Percentiles rank a stretch among this genome's conserved stretches.
Conservation (phyloP, 2,888 invertebrate genomes). For the Drosophila pseudotakahashii region DNA sequence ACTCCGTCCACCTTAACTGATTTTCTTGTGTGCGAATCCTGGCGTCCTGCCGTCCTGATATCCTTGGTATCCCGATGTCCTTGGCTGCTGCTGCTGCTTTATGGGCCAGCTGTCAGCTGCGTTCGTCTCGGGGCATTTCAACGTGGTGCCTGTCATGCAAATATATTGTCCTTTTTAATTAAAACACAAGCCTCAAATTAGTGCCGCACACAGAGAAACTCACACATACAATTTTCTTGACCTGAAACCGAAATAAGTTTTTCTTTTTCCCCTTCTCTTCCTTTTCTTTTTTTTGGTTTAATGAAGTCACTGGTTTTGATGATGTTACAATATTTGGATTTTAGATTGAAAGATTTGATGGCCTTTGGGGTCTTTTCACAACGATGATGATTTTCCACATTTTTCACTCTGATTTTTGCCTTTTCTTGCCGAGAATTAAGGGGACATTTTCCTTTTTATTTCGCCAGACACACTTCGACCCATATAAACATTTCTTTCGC, state of each 20-base stretch:
- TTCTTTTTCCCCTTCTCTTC: constrained; percentile 8
- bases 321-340: constrained; percentile 58
- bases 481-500: constrained; percentile 46
- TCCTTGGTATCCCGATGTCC: constrained; percentile 32
- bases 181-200: constrained; percentile 73
- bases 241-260: constrained; percentile 44
- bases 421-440: constrained; percentile 17
- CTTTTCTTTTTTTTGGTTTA: constrained; percentile 13
- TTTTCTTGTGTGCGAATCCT: constrained; percentile 10
- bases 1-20: constrained; percentile 17
- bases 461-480: constrained; percentile 41
- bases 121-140: constrained; percentile 35
- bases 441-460: constrained; percentile 30
- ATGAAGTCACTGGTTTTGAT: constrained; percentile 58
- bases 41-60: constrained; percentile 20
- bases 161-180: constrained; percentile 75
- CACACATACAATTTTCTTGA: constrained; percentile 41
- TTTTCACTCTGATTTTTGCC: constrained; percentile 21
- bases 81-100: constrained; percentile 56
- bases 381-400: constrained; percentile 44
- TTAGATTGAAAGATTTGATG: constrained; percentile 49
- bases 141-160: constrained; percentile 60
- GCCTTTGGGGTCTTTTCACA: constrained; percentile 21
- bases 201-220: constrained; percentile 42
- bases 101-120: constrained; percentile 70